These are phyloP conservation scores for Nephrotoma guestfalica DNA, from an alignment of 2,888 invertebrate species.

Conservation along the genomic window DNA sequence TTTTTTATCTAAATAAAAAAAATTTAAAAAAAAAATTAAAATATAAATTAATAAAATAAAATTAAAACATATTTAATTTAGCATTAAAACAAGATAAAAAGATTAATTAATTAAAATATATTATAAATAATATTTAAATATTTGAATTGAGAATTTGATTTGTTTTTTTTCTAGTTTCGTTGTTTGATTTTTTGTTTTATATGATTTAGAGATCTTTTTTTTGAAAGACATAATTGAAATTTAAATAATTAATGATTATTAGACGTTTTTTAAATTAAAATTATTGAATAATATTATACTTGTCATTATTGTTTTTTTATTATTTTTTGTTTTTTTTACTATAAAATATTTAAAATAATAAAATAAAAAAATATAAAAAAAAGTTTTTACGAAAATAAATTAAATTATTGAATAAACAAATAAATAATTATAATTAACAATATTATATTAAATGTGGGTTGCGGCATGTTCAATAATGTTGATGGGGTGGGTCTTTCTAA, in stretches of 20 bases:
- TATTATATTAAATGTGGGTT: not conserved
- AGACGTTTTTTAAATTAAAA: not conserved
- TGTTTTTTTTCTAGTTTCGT: not conserved
- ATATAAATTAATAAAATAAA: slow-evolving; percentile 2
- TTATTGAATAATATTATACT: not conserved
- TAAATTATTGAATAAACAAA: not conserved
- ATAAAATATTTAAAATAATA: slow-evolving; percentile 1
- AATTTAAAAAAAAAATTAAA: not conserved
- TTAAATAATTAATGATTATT: slow-evolving; percentile 1
- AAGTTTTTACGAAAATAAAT: not conserved
- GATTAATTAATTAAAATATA: slow-evolving; percentile 2
- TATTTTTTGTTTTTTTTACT: not conserved
- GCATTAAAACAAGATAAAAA: not conserved
- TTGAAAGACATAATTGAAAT: not conserved
- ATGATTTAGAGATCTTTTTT: not conserved
- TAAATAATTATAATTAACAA: not conserved
- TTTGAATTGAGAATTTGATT: not conserved
- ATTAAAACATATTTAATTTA: not conserved
- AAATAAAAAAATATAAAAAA: not conserved
- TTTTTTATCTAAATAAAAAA: not conserved
- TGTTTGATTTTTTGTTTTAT: not conserved
- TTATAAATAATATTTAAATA: not conserved
- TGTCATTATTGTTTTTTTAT: not conserved
- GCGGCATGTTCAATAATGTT: no score
- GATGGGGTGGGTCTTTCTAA: no score